phyloP scores from a whole-genome alignment of 37 sponge, comb jelly and placozoan genomes.

The Diacarnus erythraeanus region DNA sequence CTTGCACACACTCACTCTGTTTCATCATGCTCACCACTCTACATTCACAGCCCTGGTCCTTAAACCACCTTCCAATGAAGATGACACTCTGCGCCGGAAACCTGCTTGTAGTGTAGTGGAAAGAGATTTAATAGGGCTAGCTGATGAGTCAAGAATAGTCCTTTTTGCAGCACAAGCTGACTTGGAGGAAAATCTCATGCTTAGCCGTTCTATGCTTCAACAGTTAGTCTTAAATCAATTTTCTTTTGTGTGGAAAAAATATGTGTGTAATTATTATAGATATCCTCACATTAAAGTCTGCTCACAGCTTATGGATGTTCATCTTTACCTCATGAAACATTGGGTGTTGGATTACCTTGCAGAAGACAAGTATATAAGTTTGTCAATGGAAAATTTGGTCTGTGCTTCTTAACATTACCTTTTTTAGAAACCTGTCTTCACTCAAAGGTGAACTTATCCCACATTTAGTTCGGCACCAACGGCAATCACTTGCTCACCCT shows the following conservation, averaged over 20 bases:
- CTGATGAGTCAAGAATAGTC: conserved; percentile 31
- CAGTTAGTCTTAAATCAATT: conserved; percentile 40
- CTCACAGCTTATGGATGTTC: conserved; percentile 74
- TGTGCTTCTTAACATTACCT: neutral
- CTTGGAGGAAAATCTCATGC: conserved; percentile 50
- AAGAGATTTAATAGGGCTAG: conserved; percentile 62
- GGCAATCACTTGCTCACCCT: neutral
- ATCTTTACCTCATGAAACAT: conserved; percentile 79
- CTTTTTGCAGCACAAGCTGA: conserved; percentile 66
- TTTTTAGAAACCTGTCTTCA: conserved; percentile 49
- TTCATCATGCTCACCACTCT: conserved; percentile 64
- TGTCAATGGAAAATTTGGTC: neutral
- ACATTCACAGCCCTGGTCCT: conserved; percentile 70
- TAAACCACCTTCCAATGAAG: conserved; percentile 8
- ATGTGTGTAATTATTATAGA: conserved; percentile 10
- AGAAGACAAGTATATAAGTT: conserved; percentile 52
- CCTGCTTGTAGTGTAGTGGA: conserved; percentile 15
- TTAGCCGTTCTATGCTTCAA: conserved; percentile 38
- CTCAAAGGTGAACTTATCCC: conserved; percentile 81
- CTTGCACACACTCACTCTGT: conserved; percentile 67
- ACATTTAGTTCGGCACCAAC: conserved; percentile 64
- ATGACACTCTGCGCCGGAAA: conserved; percentile 3
- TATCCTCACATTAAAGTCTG: conserved; percentile 65
- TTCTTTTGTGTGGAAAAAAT: neutral
- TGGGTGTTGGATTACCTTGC: conserved; percentile 74